These are phyloP conservation scores for Chromobotia macracanthus DNA, from an alignment of 2,797 vertebrate genomes.

Conservation along the genomic window DNA sequence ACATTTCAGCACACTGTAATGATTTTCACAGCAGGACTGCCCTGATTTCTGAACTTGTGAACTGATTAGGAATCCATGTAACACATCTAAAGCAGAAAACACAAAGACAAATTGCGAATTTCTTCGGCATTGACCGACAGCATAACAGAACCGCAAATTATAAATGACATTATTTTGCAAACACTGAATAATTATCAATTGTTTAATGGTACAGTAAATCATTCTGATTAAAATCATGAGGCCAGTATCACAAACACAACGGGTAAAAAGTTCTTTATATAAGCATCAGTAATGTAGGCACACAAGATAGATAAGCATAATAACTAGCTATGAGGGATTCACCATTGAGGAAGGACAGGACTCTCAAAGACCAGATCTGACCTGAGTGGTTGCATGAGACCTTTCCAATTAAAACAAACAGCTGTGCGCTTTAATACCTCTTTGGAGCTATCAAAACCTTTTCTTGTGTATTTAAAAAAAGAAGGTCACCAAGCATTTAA, in stretches of 20 bases:
- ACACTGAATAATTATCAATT: constrained; percentile 73
- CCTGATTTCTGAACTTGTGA: not conserved
- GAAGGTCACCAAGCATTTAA: constrained; percentile 18
- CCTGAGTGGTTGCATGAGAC: constrained; percentile 6
- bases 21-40: not conserved
- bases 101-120: constrained; percentile 30
- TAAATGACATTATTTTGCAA: constrained; percentile 60
- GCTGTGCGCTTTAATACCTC: constrained; percentile 11
- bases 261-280: constrained; percentile 22
- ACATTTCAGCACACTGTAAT: no score
- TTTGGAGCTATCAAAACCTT: not conserved
- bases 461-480: not conserved
- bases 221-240: constrained; percentile 49
- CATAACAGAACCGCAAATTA: constrained; percentile 72
- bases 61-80: not conserved
- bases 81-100: not conserved
- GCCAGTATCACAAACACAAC: constrained; percentile 34
- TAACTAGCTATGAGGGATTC: constrained; percentile 24
- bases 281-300: constrained; percentile 50
- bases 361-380: not conserved
- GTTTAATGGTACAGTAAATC: constrained; percentile 69
- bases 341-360: not conserved
- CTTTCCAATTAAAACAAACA: constrained; percentile 21
- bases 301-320: constrained; percentile 39
- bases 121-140: constrained; percentile 62